These are phyloP conservation scores for Fabriciana adippe DNA, from an alignment of 2,888 invertebrate species.

Conservation along the genomic window DNA sequence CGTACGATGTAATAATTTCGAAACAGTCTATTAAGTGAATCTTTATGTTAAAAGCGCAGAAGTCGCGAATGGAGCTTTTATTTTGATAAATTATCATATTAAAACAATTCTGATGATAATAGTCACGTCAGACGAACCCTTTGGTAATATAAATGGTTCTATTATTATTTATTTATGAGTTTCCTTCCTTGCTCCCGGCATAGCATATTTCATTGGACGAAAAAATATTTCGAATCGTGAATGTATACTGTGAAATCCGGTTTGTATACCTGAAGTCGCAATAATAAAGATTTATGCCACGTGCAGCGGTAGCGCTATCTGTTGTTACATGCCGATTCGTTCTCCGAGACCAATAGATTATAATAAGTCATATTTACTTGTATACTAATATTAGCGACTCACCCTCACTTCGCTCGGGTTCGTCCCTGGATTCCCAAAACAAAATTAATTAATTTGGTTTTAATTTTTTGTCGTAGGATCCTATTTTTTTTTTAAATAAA, in stretches of 20 bases:
- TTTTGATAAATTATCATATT: slow-evolving; percentile 83
- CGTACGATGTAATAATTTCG: slow-evolving; percentile 76
- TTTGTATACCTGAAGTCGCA: slow-evolving; percentile 79
- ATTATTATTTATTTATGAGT: slow-evolving; percentile 82
- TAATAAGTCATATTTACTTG: slow-evolving; percentile 57
- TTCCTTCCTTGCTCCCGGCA: slow-evolving; percentile 77
- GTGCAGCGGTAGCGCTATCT: slow-evolving; percentile 81
- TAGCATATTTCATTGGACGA: slow-evolving; percentile 80
- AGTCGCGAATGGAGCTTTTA: slow-evolving; percentile 78
- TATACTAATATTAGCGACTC: no score
- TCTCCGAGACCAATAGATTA: slow-evolving; percentile 80
- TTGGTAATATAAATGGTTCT: slow-evolving; percentile 82
- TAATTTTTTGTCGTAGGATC: no score
- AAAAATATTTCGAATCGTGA: slow-evolving; percentile 80
- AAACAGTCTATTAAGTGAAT: slow-evolving; percentile 81
- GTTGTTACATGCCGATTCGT: slow-evolving; percentile 80
- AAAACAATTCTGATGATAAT: slow-evolving; percentile 82
- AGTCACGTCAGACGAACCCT: slow-evolving; percentile 82
- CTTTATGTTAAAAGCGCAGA: slow-evolving; percentile 81
- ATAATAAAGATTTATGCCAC: slow-evolving; percentile 82
- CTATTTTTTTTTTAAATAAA: no score
- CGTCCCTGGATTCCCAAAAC: no score
- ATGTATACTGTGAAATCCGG: slow-evolving; percentile 76
- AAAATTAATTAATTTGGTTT: no score
- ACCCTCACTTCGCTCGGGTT: no score